Conservation (phyloP, 2,113 vertebrate species). For the Noctilio leporinus region DNA sequence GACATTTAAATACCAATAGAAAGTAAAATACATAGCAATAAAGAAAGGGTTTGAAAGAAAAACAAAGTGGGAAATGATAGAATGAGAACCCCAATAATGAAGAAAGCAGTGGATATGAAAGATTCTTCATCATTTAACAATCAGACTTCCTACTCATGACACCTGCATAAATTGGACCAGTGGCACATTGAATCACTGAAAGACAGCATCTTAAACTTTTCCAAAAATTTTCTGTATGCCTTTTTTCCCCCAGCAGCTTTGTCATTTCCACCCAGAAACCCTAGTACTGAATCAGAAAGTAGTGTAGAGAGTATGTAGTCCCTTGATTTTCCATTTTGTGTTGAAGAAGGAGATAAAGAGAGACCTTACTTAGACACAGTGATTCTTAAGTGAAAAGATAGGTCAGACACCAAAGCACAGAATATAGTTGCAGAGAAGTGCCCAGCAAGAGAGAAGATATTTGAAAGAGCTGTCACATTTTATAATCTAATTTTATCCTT, state of each 20-base stretch:
- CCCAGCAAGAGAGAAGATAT: neutral
- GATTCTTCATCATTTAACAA: neutral
- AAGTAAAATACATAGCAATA: neutral
- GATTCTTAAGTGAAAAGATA: slow-evolving; percentile 23
- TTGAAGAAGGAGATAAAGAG: neutral
- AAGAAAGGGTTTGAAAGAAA: neutral
- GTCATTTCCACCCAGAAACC: neutral
- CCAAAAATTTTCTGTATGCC: neutral
- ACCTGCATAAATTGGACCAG: neutral
- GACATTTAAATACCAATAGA: neutral
- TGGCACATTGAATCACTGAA: neutral
- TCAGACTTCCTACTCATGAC: neutral
- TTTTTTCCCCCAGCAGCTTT: neutral
- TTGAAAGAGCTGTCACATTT: slow-evolving; percentile 30
- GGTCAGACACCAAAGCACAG: neutral
- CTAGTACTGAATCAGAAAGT: neutral
- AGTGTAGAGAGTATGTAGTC: neutral
- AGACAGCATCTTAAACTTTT: neutral
- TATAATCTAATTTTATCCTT: slow-evolving; percentile 47
- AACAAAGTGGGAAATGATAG: neutral
- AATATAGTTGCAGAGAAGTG: neutral
- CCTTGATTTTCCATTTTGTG: neutral
- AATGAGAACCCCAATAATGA: neutral
- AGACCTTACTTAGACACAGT: neutral
- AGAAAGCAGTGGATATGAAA: neutral